These are phyloP conservation scores for Limonius californicus DNA, from an alignment of 1,140 invertebrate genomes.

Conservation along the genomic window DNA sequence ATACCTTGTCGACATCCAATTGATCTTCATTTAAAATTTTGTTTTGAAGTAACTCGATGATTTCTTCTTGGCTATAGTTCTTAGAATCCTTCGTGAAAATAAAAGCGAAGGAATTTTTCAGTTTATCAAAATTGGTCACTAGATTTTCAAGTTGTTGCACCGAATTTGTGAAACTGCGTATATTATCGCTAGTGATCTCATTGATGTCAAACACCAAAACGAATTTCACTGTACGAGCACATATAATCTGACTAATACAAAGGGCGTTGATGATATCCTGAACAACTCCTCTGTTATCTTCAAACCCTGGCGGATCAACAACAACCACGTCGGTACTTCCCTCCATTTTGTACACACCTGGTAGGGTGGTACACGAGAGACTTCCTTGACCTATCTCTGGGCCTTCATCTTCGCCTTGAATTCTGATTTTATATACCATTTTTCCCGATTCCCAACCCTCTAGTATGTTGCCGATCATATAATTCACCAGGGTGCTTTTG, in stretches of 20 bases:
- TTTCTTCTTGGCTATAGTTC: neutral
- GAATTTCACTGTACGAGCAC: neutral
- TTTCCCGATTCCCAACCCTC: neutral
- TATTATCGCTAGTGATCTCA: neutral
- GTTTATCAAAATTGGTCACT: neutral
- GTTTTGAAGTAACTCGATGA: neutral
- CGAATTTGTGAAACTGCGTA: neutral
- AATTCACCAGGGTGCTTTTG: neutral
- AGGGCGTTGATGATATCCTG: neutral
- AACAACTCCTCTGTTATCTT: neutral
- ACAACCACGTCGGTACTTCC: neutral
- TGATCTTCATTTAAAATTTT: neutral
- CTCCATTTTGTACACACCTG: neutral
- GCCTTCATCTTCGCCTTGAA: neutral
- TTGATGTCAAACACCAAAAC: neutral
- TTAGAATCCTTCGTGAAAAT: neutral
- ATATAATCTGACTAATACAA: neutral
- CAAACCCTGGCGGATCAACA: neutral
- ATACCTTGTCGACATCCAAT: neutral
- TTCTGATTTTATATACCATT: neutral
- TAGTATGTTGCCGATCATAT: neutral
- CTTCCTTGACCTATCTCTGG: neutral
- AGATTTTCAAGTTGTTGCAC: neutral
- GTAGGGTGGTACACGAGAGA: neutral
- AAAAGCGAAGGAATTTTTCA: neutral